Base-by-base conservation (phyloP, 2,797 vertebrate genomes). In the Pseudochaenichthys georgianus region DNA sequence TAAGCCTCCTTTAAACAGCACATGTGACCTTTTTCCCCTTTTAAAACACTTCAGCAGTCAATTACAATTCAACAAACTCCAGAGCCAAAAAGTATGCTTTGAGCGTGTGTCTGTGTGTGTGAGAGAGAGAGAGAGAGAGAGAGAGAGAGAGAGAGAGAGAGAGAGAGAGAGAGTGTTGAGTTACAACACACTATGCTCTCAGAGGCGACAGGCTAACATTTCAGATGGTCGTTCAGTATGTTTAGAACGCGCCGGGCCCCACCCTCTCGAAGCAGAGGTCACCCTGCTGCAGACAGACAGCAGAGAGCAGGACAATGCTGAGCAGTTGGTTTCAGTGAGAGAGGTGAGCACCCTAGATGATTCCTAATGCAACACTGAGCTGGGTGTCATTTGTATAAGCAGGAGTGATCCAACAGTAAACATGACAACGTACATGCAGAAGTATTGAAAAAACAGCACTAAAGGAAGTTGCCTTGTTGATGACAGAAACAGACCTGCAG, bases 201-300 rank as follows among this genome's bases (percentile, higher is more conserved):
- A 52, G 51, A 78, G 80, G 77, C 74, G 64, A 51, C 75, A 23
- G 63, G 78, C 80, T 86, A 86, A 83, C 62, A 80, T 91, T 88
- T 88, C 84, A 92, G 85, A 89, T 82, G 85, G 71, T 88, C 82
- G 70, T 77, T 78, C 72, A 71, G 86, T 77, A 87, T 89, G 90
- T 87, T 87, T 82, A 75, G 89, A 88, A 88, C 82, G 83, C 66
- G 70, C 74, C 21, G 75, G 54, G 57, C 86, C 75, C 75, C 70
- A 82, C 80, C 86, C 84, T 80, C 84, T 85, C 75, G 10, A 80
- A 62, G 85, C 89, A 87, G 88, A 91, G 93, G 89, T 91, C 88
- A 93, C 83, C 72, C 69, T 73, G 78, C 70, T 81, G 73, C 73
- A 78, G 34, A 38, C 63, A 73, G 23, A 71, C 69, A 75, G 60